Evolutionary conservation across 2,113 vertebrate species (phyloP).

Genomic region (Chaetodon auriga): DNA sequence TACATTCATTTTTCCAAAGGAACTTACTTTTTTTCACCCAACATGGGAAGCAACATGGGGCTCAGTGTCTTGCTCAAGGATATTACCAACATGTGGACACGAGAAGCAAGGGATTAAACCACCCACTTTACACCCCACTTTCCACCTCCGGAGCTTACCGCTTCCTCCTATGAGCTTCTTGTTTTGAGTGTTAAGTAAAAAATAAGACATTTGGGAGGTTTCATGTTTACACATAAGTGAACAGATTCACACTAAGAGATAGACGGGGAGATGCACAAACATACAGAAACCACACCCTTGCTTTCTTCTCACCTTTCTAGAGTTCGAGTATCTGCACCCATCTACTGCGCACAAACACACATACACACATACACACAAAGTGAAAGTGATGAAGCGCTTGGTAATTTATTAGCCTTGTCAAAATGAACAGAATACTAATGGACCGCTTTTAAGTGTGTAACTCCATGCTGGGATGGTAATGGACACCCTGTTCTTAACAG

Average conservation of each 20-base stretch:
- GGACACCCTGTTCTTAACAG: constrained; percentile 67
- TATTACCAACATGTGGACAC: constrained; percentile 20
- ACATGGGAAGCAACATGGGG: constrained; percentile 31
- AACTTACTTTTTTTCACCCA: constrained; percentile 25
- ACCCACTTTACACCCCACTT: not conserved
- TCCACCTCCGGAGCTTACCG: not conserved
- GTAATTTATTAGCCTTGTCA: constrained; percentile 72
- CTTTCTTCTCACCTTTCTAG: constrained; percentile 44
- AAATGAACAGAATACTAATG: constrained; percentile 69
- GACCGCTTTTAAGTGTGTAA: constrained; percentile 73
- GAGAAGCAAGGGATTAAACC: constrained; percentile 18
- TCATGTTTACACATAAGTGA: constrained; percentile 1
- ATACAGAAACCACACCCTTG: constrained; percentile 19
- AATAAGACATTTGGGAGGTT: not conserved
- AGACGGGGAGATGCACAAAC: not conserved
- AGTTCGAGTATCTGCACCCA: constrained; percentile 9
- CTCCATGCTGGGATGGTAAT: constrained; percentile 68
- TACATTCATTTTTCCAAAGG: constrained; percentile 25
- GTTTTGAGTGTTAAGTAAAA: not conserved
- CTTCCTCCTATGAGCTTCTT: not conserved
- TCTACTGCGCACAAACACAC: not conserved
- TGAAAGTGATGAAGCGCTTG: constrained; percentile 69
- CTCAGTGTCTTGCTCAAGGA: constrained; percentile 11
- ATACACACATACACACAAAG: constrained; percentile 36
- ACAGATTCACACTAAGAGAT: not conserved